phyloP scores from a whole-genome alignment of 2,113 vertebrate genomes.

The Zingel zingel region DNA sequence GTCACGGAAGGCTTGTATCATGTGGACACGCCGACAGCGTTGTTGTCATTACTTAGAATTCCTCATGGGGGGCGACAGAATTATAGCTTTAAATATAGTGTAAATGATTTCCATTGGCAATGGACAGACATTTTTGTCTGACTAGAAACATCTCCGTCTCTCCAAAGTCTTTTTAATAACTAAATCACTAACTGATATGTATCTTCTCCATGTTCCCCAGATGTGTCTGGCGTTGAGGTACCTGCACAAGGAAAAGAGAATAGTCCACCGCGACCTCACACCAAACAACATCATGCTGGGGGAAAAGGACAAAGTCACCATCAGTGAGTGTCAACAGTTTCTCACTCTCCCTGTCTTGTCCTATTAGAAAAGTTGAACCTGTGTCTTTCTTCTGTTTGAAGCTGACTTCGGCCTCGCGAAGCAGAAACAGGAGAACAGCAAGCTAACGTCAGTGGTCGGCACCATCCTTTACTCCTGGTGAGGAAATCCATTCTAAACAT shows the following conservation, averaged over 20 bases:
- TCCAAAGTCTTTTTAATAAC: background rate
- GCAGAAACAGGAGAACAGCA: conserved; percentile 92
- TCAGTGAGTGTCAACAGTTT: conserved; percentile 85
- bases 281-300: conserved; percentile 92
- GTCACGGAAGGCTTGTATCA: too few relatives aligned
- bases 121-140: background rate
- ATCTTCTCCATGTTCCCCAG: conserved; percentile 73
- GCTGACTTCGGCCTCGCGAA: conserved; percentile 94
- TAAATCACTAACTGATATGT: background rate
- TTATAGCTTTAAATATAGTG: too few relatives aligned
- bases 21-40: too few relatives aligned
- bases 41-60: too few relatives aligned
- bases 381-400: conserved; percentile 68
- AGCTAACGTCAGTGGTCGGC: conserved; percentile 90
- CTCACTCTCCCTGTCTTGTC: background rate
- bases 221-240: conserved; percentile 91
- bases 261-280: conserved; percentile 90
- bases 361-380: background rate
- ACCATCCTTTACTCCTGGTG: conserved; percentile 94
- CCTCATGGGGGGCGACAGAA: too few relatives aligned
- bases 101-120: too few relatives aligned
- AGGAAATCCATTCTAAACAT: conserved; percentile 53
- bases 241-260: conserved; percentile 93
- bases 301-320: conserved; percentile 90
- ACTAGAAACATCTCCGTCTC: conserved; percentile 7